phyloP scores from a whole-genome alignment of 2,888 invertebrate species.

The Aromia moschata region DNA sequence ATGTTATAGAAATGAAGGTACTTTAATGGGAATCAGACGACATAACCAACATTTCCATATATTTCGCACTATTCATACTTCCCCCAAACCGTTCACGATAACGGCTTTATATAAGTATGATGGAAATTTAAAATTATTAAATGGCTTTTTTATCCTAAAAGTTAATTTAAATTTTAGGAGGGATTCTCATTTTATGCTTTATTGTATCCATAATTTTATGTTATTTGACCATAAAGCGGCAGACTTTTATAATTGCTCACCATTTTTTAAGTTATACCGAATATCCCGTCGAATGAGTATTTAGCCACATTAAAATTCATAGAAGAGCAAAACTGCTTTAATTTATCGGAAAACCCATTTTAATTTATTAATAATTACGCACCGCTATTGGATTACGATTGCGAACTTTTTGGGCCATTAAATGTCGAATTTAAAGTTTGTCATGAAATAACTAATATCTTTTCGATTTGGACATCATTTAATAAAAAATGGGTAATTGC shows the following conservation, averaged over 20 bases:
- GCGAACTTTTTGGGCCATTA: no score
- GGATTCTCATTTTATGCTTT: not conserved
- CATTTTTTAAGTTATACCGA: not conserved
- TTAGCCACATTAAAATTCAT: not conserved
- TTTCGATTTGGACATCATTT: no score
- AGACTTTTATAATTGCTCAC: not conserved
- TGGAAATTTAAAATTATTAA: not conserved
- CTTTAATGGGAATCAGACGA: not conserved
- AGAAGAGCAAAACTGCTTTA: no score
- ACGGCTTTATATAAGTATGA: not conserved
- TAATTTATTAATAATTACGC: no score
- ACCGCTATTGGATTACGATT: no score
- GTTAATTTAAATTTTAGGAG: conserved; percentile 1
- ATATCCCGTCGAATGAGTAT: not conserved
- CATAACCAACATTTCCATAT: not conserved
- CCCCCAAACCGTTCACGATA: not conserved
- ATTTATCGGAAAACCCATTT: no score
- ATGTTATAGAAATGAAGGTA: not conserved
- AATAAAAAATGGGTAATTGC: no score
- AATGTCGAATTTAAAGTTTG: no score
- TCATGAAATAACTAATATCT: no score
- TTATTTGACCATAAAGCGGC: not conserved
- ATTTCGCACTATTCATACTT: not conserved
- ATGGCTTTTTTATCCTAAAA: not conserved
- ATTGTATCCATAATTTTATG: not conserved